A percentile compares a stretch with the other conserved stretches of the same genome.
phyloP scores from a whole-genome alignment of 1,140 invertebrate species.

The Drosophila pallidifrons region DNA sequence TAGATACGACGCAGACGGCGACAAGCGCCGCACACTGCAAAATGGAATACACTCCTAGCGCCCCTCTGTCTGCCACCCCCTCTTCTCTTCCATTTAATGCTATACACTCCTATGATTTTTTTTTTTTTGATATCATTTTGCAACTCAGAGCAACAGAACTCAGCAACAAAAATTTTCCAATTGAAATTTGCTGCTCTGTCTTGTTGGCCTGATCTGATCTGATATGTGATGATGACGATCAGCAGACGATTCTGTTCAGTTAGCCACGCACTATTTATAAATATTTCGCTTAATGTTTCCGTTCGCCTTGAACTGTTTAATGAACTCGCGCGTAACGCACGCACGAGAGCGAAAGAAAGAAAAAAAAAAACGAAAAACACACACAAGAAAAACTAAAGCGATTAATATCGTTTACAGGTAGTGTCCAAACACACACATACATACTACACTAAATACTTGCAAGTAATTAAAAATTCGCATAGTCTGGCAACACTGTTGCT shows the following conservation, averaged over 20 bases:
- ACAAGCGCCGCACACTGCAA: constrained; percentile 50
- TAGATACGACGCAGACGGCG: constrained; percentile 61
- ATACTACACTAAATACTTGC: not conserved
- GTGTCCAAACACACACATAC: not conserved
- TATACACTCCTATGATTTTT: constrained; percentile 3
- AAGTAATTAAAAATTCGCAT: not conserved
- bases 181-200: constrained; percentile 28
- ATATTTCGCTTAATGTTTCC: constrained; percentile 74
- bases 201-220: not conserved
- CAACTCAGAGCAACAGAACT: constrained; percentile 1
- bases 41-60: constrained; percentile 36
- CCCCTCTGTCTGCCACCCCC: not conserved
- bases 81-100: not conserved
- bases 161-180: constrained; percentile 54
- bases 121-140: constrained; percentile 56
- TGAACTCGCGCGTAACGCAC: constrained; percentile 59
- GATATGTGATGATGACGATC: not conserved
- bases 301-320: constrained; percentile 78
- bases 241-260: constrained; percentile 6
- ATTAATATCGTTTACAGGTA: constrained; percentile 30
- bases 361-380: not conserved
- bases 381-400: not conserved
- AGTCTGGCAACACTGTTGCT: constrained; percentile 14
- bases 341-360: not conserved
- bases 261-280: constrained; percentile 69